phyloP scores from a whole-genome alignment of 2,888 invertebrate species.

The Ennomos fuscantarius region DNA sequence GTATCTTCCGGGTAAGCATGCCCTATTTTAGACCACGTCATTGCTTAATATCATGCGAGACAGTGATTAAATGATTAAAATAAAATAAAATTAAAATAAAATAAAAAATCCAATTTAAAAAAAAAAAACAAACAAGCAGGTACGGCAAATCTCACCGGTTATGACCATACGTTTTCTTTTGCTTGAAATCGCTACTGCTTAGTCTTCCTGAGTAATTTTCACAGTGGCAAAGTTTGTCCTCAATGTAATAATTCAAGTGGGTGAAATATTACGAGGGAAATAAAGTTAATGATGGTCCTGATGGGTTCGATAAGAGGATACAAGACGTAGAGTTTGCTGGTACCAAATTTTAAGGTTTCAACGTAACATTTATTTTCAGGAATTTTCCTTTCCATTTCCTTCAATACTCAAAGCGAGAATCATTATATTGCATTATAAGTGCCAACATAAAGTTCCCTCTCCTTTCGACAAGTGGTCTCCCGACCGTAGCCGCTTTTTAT shows the following conservation, averaged over 20 bases:
- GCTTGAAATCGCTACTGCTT: no score
- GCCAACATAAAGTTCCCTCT: constrained; percentile 51
- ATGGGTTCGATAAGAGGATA: constrained; percentile 10
- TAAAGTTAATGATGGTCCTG: constrained; percentile 6
- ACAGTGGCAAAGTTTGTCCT: no score
- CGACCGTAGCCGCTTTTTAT: constrained; percentile 52
- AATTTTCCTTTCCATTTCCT: constrained; percentile 38
- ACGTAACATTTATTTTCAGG: constrained; percentile 21
- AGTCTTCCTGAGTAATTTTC: no score
- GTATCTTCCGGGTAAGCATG: no score
- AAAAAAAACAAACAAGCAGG: no score
- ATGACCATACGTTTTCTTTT: no score
- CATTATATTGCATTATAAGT: constrained; percentile 49
- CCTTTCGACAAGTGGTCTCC: constrained; percentile 46
- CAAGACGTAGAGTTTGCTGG: constrained; percentile 6
- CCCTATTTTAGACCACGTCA: no score
- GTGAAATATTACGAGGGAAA: constrained; percentile 7
- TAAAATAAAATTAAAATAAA: no score
- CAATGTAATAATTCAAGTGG: neutral
- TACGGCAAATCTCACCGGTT: no score
- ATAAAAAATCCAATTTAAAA: no score
- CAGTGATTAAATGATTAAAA: no score
- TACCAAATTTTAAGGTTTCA: constrained; percentile 17
- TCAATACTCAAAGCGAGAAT: constrained; percentile 50
- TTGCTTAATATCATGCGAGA: no score